These are phyloP conservation scores for Drosophila lacteicornis DNA, from an alignment of 1,140 invertebrate genomes.

Conservation along the genomic window DNA sequence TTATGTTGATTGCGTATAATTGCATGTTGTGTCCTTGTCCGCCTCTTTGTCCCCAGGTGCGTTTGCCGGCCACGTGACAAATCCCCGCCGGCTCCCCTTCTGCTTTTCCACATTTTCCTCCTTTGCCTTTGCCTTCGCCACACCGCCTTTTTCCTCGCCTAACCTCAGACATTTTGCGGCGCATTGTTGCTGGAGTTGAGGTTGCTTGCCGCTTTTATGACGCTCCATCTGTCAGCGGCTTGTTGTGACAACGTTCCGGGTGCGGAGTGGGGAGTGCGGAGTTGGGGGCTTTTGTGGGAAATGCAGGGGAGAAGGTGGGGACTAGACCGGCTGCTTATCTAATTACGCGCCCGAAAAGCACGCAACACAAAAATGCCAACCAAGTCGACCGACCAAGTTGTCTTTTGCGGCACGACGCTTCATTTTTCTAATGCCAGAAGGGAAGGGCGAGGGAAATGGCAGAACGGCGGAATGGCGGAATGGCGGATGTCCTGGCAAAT, in stretches of 20 bases:
- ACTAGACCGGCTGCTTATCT: slow-evolving; percentile 63
- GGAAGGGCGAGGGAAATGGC: slow-evolving; percentile 10
- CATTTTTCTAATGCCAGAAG: slow-evolving; percentile 70
- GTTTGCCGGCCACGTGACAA: slow-evolving; percentile 44
- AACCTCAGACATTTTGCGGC: slow-evolving; percentile 70
- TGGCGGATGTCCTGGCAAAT: neutral
- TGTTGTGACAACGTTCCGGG: slow-evolving; percentile 54
- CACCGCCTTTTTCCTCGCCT: slow-evolving; percentile 8
- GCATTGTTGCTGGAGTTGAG: slow-evolving; percentile 55
- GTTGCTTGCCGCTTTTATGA: slow-evolving; percentile 66
- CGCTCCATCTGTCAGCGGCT: slow-evolving; percentile 78
- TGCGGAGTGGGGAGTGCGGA: too few species aligned
- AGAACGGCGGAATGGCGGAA: neutral
- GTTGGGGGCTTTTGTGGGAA: neutral
- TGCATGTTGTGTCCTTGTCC: slow-evolving; percentile 71
- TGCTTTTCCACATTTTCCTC: neutral
- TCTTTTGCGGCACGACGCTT: slow-evolving; percentile 74
- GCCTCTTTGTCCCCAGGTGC: slow-evolving; percentile 45
- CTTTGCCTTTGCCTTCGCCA: too few species aligned
- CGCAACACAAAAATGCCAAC: slow-evolving; percentile 68
- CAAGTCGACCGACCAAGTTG: slow-evolving; percentile 48
- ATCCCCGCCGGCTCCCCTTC: slow-evolving; percentile 10
- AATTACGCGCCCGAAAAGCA: slow-evolving; percentile 73
- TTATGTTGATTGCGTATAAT: slow-evolving; percentile 83
- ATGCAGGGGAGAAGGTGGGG: neutral